phyloP scores from a whole-genome alignment of 2,888 invertebrate genomes.

The Hydriomena furcata region DNA sequence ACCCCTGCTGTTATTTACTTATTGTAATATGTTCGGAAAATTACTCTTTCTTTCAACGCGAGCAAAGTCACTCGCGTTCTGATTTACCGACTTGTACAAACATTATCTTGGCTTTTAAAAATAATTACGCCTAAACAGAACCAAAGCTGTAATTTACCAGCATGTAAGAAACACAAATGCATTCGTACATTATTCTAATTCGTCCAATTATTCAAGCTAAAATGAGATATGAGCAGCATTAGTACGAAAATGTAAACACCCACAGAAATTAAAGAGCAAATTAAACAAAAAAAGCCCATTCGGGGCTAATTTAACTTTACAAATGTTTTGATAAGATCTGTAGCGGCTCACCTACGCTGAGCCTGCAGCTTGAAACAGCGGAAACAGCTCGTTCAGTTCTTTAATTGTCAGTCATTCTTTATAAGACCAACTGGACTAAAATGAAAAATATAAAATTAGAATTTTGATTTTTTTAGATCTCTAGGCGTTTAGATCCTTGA shows the following conservation, averaged over 20 bases:
- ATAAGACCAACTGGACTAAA: too few species aligned
- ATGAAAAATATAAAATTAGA: too few species aligned
- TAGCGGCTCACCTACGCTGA: conserved; percentile 56
- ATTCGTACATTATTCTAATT: conserved; percentile 28
- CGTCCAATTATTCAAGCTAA: conserved; percentile 23
- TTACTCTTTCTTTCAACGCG: too few species aligned
- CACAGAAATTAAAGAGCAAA: conserved; percentile 48
- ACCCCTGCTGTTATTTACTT: too few species aligned
- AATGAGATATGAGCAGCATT: conserved; percentile 34
- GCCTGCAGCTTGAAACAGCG: conserved; percentile 18
- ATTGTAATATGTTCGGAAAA: too few species aligned
- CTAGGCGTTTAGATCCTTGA: too few species aligned
- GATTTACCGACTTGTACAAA: too few species aligned
- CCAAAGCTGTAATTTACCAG: conserved; percentile 15
- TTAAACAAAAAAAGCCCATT: conserved; percentile 39
- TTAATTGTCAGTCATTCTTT: neutral
- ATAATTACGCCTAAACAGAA: conserved; percentile 18
- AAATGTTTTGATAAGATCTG: conserved; percentile 57
- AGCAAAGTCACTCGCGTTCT: too few species aligned
- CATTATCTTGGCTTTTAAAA: conserved; percentile 8
- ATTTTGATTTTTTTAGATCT: neutral
- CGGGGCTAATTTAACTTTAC: conserved; percentile 55
- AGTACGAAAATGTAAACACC: conserved; percentile 36
- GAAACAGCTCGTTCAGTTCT: conserved; percentile 14
- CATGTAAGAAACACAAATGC: conserved; percentile 16